phyloP scores from a whole-genome alignment of 2,888 invertebrate genomes.

The Phaonia tiefii region DNA sequence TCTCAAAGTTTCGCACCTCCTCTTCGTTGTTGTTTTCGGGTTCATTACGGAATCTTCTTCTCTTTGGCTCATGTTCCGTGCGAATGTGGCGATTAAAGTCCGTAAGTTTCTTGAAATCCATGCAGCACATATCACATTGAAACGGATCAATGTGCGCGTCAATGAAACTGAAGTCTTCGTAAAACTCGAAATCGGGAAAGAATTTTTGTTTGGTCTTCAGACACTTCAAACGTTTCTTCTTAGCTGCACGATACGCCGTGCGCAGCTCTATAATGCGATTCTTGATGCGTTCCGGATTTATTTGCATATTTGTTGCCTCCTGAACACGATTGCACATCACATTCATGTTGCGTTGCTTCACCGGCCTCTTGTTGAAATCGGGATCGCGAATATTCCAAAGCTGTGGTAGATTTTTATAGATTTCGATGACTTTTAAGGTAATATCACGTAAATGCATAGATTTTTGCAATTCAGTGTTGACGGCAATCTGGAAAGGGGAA shows the following conservation, averaged over 20 bases:
- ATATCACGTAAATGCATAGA: constrained; percentile 68
- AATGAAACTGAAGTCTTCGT: constrained; percentile 71
- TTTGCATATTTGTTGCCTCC: constrained; percentile 72
- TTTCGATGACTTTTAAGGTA: constrained; percentile 74
- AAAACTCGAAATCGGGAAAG: constrained; percentile 72
- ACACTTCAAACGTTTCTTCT: constrained; percentile 70
- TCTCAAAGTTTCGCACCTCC: constrained; percentile 29
- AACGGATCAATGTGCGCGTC: constrained; percentile 76
- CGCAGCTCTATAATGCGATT: constrained; percentile 74
- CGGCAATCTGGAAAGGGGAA: constrained; percentile 45
- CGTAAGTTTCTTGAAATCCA: constrained; percentile 72
- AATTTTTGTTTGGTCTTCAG: constrained; percentile 68
- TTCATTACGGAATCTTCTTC: not conserved
- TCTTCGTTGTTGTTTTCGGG: constrained; percentile 65
- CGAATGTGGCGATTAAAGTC: constrained; percentile 72
- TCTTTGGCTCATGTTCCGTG: constrained; percentile 68
- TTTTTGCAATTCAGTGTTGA: constrained; percentile 69
- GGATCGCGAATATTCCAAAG: constrained; percentile 74
- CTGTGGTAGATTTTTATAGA: constrained; percentile 73
- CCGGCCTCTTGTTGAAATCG: constrained; percentile 74
- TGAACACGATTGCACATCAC: constrained; percentile 72
- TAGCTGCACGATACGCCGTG: constrained; percentile 73
- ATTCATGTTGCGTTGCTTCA: constrained; percentile 72
- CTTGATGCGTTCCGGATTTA: constrained; percentile 73
- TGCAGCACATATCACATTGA: constrained; percentile 69